A percentile compares a stretch with the other conserved stretches of the same genome.
Conservation (phyloP, 2,113 vertebrate genomes). For the Lutjanus erythropterus region DNA sequence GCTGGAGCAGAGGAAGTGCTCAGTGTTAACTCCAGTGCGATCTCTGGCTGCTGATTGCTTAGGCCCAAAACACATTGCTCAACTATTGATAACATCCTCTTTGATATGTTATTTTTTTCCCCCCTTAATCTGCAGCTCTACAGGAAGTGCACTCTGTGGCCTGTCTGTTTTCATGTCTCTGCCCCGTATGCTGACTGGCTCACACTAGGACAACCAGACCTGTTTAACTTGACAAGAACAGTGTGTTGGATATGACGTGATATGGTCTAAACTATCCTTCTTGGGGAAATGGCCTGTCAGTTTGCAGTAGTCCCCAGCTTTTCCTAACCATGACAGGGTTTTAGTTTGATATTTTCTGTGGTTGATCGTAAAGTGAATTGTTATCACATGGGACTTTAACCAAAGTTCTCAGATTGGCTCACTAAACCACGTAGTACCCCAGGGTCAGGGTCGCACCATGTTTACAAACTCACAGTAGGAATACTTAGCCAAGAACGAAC, state of each 20-base stretch:
- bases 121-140: conserved; percentile 33
- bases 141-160: conserved; percentile 15
- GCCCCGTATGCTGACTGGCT: conserved; percentile 10
- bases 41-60: background rate
- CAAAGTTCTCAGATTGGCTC: background rate
- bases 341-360: background rate
- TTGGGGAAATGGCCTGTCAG: background rate
- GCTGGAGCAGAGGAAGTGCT: conserved; percentile 5
- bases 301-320: conserved; percentile 11
- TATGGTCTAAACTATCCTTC: background rate
- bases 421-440: background rate
- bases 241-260: conserved; percentile 5
- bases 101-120: conserved; percentile 13
- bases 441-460: background rate
- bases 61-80: background rate
- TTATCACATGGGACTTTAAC: conserved; percentile 31
- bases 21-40: background rate
- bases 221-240: conserved; percentile 27
- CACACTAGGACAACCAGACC: conserved; percentile 23
- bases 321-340: background rate
- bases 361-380: conserved; percentile 20
- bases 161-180: conserved; percentile 5
- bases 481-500: background rate
- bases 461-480: background rate
- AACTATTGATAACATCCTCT: conserved; percentile 13